A percentile compares a stretch with the other conserved stretches of the same genome.
These are phyloP conservation scores for Tychaedon coryphoeus DNA, from an alignment of 2,113 vertebrate species.

Conservation along the genomic window DNA sequence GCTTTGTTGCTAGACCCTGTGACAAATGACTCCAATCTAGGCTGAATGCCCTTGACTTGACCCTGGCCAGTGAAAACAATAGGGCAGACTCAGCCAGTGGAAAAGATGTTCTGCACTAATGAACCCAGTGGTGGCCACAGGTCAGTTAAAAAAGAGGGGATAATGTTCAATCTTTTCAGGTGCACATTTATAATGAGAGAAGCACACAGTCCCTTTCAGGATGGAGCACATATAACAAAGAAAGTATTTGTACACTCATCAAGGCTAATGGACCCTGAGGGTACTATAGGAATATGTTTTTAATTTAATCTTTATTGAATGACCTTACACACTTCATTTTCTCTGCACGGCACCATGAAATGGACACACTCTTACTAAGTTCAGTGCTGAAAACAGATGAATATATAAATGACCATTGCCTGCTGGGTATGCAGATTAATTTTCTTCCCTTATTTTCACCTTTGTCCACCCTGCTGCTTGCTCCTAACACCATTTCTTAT, in stretches of 20 bases:
- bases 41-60: slow-evolving; percentile 98
- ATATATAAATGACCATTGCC: slow-evolving; percentile 90
- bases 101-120: slow-evolving; percentile 99
- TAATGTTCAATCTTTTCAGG: slow-evolving; percentile 97
- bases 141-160: slow-evolving; percentile 84
- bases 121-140: slow-evolving; percentile 91
- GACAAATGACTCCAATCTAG: slow-evolving; percentile 99
- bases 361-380: slow-evolving; percentile 87
- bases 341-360: slow-evolving; percentile 85
- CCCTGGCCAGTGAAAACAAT: slow-evolving; percentile 97
- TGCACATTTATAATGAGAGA: slow-evolving; percentile 98
- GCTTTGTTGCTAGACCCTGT: slow-evolving; percentile 92
- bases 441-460: slow-evolving; percentile 81
- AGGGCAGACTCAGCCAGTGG: slow-evolving; percentile 97
- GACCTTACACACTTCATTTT: slow-evolving; percentile 85
- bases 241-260: slow-evolving; percentile 84
- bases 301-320: slow-evolving; percentile 88
- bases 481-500: slow-evolving; percentile 36
- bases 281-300: slow-evolving; percentile 84
- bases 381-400: slow-evolving; percentile 86
- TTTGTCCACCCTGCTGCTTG: slow-evolving; percentile 77
- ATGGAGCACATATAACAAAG: slow-evolving; percentile 78
- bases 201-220: slow-evolving; percentile 82
- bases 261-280: slow-evolving; percentile 83
- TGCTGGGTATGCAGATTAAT: slow-evolving; percentile 98